Percentiles rank a stretch among this genome's conserved stretches.
phyloP scores from a whole-genome alignment of 2,797 vertebrate genomes.

The Myotis findleyi region DNA sequence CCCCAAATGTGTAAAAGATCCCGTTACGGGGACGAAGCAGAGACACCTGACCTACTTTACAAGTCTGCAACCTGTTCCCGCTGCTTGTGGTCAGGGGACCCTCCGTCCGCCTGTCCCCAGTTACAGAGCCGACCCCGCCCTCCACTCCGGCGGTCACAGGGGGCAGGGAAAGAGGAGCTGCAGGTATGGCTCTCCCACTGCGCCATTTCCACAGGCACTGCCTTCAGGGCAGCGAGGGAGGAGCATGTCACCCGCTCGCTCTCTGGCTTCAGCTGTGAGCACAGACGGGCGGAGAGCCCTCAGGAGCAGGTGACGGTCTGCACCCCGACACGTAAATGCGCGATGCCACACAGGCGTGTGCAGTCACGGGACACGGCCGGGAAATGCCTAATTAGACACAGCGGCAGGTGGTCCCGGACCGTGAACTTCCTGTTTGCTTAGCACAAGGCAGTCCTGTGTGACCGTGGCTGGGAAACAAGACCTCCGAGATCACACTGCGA shows the following conservation, averaged over 20 bases:
- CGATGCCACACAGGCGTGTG: no score
- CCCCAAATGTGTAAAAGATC: not conserved
- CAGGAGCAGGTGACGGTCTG: no score
- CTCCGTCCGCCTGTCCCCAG: not conserved
- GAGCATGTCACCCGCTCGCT: no score
- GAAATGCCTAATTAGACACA: not conserved
- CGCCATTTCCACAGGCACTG: no score
- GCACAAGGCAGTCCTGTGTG: not conserved
- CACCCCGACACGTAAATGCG: not conserved
- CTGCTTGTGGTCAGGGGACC: not conserved
- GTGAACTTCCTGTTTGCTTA: no score
- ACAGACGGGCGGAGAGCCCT: no score
- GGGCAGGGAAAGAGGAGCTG: not conserved
- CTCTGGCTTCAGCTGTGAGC: no score
- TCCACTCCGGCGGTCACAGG: not conserved
- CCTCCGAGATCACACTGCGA: no score
- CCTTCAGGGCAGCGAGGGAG: no score
- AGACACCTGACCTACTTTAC: not conserved
- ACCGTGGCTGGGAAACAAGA: not conserved
- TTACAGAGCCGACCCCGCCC: not conserved
- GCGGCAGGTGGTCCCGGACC: accelerated
- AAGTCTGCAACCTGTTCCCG: not conserved
- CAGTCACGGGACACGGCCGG: not conserved
- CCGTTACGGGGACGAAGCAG: not conserved
- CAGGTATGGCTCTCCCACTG: no score